phyloP scores from a whole-genome alignment of 2,797 vertebrate genomes.

The Neopelma chrysocephalum region DNA sequence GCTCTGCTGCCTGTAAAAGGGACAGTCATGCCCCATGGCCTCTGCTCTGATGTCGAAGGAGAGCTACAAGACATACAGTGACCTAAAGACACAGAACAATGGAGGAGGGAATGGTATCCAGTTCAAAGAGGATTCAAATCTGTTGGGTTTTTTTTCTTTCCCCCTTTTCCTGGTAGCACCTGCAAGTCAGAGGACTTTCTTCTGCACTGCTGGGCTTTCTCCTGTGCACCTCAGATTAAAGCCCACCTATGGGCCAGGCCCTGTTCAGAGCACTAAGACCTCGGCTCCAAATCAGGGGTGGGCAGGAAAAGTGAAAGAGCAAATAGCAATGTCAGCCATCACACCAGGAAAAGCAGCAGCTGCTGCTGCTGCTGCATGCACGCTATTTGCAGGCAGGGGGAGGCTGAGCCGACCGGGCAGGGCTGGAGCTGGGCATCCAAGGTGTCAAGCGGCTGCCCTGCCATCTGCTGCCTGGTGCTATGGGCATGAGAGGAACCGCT shows the following conservation, averaged over 20 bases:
- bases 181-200: background rate
- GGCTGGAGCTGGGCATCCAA: background rate
- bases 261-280: background rate
- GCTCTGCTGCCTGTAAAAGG: background rate
- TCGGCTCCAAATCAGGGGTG: background rate
- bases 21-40: fast-evolving
- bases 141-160: fast-evolving
- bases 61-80: background rate
- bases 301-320: background rate
- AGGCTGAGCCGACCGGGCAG: fast-evolving
- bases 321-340: background rate
- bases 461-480: background rate
- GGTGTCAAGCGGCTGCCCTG: background rate
- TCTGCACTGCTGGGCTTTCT: background rate
- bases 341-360: background rate
- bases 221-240: background rate
- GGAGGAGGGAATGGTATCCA: background rate
- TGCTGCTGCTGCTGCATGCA: background rate
- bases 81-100: background rate
- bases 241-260: background rate
- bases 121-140: background rate
- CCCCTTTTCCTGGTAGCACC: fast-evolving
- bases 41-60: fast-evolving
- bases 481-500: background rate
- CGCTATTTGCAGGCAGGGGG: background rate